A percentile compares a stretch with the other conserved stretches of the same genome.
phyloP scores from a whole-genome alignment of 2,797 vertebrate species.

The Pteronotus mesoamericanus region DNA sequence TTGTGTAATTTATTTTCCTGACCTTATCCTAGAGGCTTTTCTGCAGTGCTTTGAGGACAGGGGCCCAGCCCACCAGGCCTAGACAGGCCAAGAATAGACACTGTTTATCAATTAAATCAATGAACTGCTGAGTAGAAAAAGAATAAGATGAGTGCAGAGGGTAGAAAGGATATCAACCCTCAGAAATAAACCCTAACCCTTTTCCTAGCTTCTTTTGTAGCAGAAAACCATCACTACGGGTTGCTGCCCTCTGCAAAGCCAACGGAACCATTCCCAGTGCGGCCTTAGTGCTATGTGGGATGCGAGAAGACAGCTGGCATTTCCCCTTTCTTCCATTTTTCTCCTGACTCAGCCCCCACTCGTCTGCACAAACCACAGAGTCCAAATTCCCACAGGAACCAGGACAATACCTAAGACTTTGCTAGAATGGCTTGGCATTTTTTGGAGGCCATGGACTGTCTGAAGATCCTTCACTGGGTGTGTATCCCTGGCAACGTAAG shows the following conservation, averaged over 20 bases:
- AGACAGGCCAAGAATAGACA: neutral
- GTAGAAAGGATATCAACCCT: neutral
- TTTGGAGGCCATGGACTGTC: neutral
- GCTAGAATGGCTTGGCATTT: neutral
- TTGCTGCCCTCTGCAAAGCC: neutral
- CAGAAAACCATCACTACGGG: neutral
- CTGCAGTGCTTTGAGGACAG: neutral
- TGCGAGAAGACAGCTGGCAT: neutral
- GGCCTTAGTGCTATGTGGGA: rapidly evolving
- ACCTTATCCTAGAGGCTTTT: neutral
- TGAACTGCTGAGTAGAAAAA: neutral
- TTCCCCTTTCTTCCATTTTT: neutral
- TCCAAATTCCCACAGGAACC: no score
- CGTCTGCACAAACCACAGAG: neutral
- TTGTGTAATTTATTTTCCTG: neutral
- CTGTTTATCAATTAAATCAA: neutral
- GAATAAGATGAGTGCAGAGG: no score
- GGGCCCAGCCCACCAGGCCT: neutral
- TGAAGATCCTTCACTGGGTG: rapidly evolving
- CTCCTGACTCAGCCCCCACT: neutral
- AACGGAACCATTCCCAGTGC: rapidly evolving
- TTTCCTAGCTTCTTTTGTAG: neutral
- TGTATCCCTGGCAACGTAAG: rapidly evolving
- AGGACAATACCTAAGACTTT: neutral
- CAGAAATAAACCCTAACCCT: no score